Evolutionary conservation across 1,140 invertebrate genomes (phyloP), one percentile per base, ranked within the genome.

Genomic region (Pteromalus puparum): DNA sequence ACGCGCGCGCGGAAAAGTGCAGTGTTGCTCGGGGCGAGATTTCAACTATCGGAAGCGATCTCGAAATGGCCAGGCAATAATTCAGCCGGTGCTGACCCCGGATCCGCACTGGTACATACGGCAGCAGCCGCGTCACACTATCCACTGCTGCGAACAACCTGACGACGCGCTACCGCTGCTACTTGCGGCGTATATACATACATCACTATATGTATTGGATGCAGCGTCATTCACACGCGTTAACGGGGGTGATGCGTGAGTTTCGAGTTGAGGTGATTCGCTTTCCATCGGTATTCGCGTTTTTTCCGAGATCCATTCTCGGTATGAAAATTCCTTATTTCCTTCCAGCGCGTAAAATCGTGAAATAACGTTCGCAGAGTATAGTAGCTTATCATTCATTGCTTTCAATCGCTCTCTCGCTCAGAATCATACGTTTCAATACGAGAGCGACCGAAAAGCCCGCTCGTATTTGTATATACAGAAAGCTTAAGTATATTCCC

Each of bases 31-130:
- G 67, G 24, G 67, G 81, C 86, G 87, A 90, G 89, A 91, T 91
- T 87, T 89, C 88, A 88, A 90, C 90, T 90, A 91, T 91, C 90
- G 90, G 90, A 90, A 91, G 89, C 90, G 89, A 91, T 91, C 90
- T 89, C 87, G 86, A 70, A 70, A 70, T 70, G 67, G 67, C 10
- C 24, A 30, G 28, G 89, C 90, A 88, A 90, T 91, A 90, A 91
- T 90, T 90, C 89, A 91, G 77, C 15, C 26, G 53, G 3, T 2
- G 15, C 18, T 10, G 42, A n/a, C 48, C 26, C 34, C 48, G 75
- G 24, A 28, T 30, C 6, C 0, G 13, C 24, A 12, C n/a, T 26
- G 24, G 61, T 18, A 65, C 2, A 65, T n/a, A 70, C 67, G 4
- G 4, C 30, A 70, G 53, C 26, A 70, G 53, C 53, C 78, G 78